phyloP scores from a whole-genome alignment of 2,888 invertebrate genomes.

The Drosophila atripex region DNA sequence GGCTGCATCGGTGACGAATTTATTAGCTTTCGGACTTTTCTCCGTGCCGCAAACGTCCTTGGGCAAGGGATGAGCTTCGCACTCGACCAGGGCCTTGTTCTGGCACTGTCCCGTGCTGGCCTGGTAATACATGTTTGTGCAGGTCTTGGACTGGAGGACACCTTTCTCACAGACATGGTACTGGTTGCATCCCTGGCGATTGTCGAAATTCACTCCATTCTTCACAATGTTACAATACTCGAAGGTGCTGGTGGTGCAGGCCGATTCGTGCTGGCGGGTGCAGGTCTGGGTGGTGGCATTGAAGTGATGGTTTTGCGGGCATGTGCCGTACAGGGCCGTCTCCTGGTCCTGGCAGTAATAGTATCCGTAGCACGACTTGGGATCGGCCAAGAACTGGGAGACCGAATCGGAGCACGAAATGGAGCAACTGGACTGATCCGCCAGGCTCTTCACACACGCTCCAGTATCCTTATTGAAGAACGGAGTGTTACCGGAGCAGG shows the following conservation, averaged over 20 bases:
- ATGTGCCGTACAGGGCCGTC: conserved; percentile 52
- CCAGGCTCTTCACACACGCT: conserved; percentile 49
- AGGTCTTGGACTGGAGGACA: conserved; percentile 41
- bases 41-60: conserved; percentile 59
- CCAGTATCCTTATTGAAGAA: conserved; percentile 59
- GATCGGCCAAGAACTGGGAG: conserved; percentile 50
- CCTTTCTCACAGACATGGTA: conserved; percentile 63
- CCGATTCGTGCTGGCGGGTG: conserved; percentile 40
- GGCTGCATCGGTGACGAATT: conserved; percentile 50
- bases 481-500: conserved; percentile 56
- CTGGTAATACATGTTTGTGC: conserved; percentile 55
- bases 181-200: conserved; percentile 47
- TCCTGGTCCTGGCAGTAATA: conserved; percentile 58
- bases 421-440: conserved; percentile 39
- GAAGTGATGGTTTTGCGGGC: conserved; percentile 58
- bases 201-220: conserved; percentile 61
- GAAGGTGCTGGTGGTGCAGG: conserved; percentile 51
- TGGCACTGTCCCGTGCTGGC: conserved; percentile 49
- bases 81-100: conserved; percentile 42
- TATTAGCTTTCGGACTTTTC: conserved; percentile 45
- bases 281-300: conserved; percentile 56
- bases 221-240: conserved; percentile 73
- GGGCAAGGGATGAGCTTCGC: conserved; percentile 59
- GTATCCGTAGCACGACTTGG: conserved; percentile 69
- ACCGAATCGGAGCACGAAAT: conserved; percentile 50